phyloP scores from a whole-genome alignment of 2,888 invertebrate genomes.

The Miltochrista miniata region DNA sequence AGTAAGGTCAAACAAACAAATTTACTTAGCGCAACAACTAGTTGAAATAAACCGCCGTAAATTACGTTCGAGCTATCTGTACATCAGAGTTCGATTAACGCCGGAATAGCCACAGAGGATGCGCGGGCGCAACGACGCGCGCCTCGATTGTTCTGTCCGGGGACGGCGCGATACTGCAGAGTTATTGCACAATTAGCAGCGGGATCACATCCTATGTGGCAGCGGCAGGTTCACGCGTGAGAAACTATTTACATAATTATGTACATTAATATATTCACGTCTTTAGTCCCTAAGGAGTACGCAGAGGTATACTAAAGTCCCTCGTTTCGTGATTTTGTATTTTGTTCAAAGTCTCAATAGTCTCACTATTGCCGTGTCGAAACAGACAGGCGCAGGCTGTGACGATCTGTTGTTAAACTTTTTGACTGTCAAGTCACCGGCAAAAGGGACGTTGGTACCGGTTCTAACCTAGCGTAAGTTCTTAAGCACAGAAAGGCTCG shows the following conservation, averaged over 20 bases:
- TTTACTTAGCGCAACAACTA: not conserved
- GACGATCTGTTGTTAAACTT: too few species aligned
- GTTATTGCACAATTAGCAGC: constrained; percentile 47
- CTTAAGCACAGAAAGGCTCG: too few species aligned
- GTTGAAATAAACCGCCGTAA: not conserved
- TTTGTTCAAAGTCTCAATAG: not conserved
- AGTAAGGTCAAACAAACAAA: constrained; percentile 1
- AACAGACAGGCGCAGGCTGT: too few species aligned
- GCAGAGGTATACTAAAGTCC: too few species aligned
- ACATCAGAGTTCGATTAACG: constrained; percentile 56
- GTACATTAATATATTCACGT: too few species aligned
- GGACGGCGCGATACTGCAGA: constrained; percentile 32
- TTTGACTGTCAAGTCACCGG: too few species aligned
- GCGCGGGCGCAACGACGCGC: constrained; percentile 24
- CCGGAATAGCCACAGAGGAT: constrained; percentile 11
- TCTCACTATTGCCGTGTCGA: too few species aligned
- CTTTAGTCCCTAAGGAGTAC: too few species aligned
- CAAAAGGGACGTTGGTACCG: too few species aligned
- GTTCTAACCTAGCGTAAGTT: too few species aligned
- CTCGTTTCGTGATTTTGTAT: too few species aligned
- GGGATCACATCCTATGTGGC: constrained; percentile 21
- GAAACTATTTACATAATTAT: constrained; percentile 26
- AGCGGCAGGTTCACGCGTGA: constrained; percentile 22
- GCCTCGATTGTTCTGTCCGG: constrained; percentile 55
- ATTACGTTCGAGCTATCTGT: constrained; percentile 36